Percentiles rank a stretch among this genome's conserved stretches.
phyloP scores from a whole-genome alignment of 2,797 vertebrate species.

The Rachycentron canadum region DNA sequence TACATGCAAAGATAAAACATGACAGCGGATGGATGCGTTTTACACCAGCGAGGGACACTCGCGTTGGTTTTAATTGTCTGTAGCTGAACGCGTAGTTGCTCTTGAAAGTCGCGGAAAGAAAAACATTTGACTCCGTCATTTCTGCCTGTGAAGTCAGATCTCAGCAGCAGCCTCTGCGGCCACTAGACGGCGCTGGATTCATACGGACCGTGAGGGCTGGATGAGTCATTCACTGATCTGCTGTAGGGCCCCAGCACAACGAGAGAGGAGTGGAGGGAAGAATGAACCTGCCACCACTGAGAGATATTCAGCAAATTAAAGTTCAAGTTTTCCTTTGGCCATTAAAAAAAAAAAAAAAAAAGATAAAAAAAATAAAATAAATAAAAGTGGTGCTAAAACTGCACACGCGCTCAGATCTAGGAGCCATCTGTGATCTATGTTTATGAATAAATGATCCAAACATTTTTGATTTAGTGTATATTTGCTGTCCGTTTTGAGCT shows the following conservation, averaged over 20 bases:
- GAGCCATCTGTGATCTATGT: too few relatives aligned
- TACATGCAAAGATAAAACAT: constrained; percentile 22
- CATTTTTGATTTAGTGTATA: too few relatives aligned
- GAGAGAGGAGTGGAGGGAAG: constrained; percentile 24
- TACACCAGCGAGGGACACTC: not conserved
- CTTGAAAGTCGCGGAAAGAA: constrained; percentile 24
- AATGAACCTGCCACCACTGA: constrained; percentile 16
- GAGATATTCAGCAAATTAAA: not conserved
- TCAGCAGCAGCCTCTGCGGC: not conserved
- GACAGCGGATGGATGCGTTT: constrained; percentile 2
- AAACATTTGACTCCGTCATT: constrained; percentile 32
- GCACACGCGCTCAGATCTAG: too few relatives aligned
- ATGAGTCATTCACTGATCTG: constrained; percentile 65
- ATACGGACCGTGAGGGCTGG: constrained; percentile 22
- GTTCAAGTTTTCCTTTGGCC: not conserved
- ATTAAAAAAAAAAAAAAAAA: too few relatives aligned
- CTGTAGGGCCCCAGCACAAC: constrained; percentile 10
- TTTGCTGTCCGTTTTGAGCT: not conserved
- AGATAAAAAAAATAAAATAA: too few relatives aligned
- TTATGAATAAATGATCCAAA: too few relatives aligned
- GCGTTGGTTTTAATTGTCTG: constrained; percentile 26
- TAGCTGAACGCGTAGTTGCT: constrained; percentile 16
- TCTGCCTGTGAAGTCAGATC: constrained; percentile 27
- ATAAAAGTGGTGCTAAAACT: too few relatives aligned
- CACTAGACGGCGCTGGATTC: constrained; percentile 73